Evolutionary conservation across 2,888 invertebrate species (phyloP).

Genomic region (Coecobrya sp.): DNA sequence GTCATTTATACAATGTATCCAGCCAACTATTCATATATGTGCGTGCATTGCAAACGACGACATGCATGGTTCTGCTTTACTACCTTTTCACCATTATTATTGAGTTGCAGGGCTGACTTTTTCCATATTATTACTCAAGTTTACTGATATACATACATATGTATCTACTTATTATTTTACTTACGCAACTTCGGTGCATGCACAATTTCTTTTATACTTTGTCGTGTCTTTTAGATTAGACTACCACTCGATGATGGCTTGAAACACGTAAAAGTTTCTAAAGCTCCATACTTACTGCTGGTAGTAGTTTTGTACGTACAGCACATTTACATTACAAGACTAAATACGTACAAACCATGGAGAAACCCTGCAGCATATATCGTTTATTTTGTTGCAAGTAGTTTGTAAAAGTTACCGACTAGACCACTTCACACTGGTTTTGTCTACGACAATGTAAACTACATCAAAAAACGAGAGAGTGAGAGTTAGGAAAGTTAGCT

Average conservation of each 20-base stretch:
- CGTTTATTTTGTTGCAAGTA: conserved; percentile 38
- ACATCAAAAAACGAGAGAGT: background rate
- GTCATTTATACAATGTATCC: conserved; percentile 51
- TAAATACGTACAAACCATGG: conserved; percentile 62
- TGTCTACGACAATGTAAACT: conserved; percentile 46
- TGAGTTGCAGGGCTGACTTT: conserved; percentile 37
- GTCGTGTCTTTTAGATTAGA: conserved; percentile 9
- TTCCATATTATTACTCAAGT: conserved; percentile 39
- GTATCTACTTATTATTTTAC: conserved; percentile 10
- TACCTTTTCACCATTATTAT: conserved; percentile 59
- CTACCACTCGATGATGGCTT: conserved; percentile 8
- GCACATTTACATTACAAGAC: conserved; percentile 58
- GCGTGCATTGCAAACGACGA: background rate
- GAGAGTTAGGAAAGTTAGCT: conserved; percentile 42
- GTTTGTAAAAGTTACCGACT: conserved; percentile 42
- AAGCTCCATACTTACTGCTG: conserved; percentile 31
- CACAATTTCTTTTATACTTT: conserved; percentile 9
- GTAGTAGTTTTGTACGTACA: conserved; percentile 21
- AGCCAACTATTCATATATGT: background rate
- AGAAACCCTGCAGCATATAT: conserved; percentile 35
- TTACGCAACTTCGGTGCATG: conserved; percentile 31
- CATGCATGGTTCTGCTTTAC: conserved; percentile 45
- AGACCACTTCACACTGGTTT: conserved; percentile 39
- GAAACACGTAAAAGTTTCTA: conserved; percentile 56
- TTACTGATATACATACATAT: background rate